Conservation (phyloP, 2,797 vertebrate genomes). For the Falco peregrinus region DNA sequence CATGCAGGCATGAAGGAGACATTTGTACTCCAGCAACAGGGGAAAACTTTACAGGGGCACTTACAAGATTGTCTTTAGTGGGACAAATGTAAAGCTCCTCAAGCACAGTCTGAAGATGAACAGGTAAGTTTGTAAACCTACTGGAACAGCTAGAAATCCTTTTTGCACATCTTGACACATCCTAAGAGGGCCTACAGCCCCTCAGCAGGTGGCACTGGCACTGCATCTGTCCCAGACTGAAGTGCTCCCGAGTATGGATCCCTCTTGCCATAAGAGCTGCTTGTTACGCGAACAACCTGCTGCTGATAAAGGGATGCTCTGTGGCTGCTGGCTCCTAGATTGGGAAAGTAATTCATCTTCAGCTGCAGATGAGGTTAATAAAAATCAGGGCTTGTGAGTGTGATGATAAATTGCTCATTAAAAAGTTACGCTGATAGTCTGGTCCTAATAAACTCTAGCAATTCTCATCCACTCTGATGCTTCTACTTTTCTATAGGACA, state of each 20-base stretch:
- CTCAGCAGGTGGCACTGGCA: slow-evolving; percentile 12
- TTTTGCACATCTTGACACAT: not conserved
- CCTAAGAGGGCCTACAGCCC: not conserved
- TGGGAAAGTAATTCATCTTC: not conserved
- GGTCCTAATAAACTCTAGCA: not conserved
- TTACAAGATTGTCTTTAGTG: not conserved
- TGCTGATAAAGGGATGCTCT: not conserved
- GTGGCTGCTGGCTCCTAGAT: not conserved
- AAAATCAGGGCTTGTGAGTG: not conserved
- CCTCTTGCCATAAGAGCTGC: not conserved
- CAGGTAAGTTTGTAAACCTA: not conserved
- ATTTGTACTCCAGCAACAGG: not conserved
- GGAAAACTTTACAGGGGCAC: not conserved
- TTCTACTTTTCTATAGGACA: not conserved
- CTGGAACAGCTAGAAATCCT: not conserved
- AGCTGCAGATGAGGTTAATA: not conserved
- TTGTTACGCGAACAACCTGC: not conserved
- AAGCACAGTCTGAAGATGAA: not conserved
- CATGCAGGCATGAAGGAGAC: fast-evolving
- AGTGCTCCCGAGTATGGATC: not conserved
- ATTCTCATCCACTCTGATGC: not conserved
- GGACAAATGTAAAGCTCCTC: not conserved
- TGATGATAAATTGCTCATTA: slow-evolving; percentile 50
- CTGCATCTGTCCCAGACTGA: not conserved
- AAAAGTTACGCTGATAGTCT: not conserved